Base-by-base conservation (phyloP, 2,888 invertebrate species). In the Acleris holmiana region DNA sequence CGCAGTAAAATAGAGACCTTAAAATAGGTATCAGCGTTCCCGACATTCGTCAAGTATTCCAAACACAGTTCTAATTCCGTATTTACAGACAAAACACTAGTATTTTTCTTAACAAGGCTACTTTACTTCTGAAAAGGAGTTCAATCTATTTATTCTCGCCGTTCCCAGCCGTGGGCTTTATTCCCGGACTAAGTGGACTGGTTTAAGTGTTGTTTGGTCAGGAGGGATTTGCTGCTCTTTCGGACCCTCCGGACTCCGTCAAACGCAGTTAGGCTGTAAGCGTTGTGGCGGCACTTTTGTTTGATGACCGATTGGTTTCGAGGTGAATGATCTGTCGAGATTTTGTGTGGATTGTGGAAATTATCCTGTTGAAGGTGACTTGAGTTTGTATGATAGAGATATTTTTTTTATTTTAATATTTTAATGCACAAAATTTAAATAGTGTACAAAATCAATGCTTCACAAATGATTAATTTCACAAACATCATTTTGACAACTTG, bases 151-250 rank as follows among this genome's bases (percentile, higher is more conserved):
- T 89, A 85, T 83, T 82, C 80, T 84, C 75, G 76, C 77, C 78
- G 72, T 77, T 77, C 73, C 67, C 73, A 57, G 73, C 70, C 76
- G 76, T 76, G 74, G 77, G 76, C 82, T 85, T 86, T 86, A 79
- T 84, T 84, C 81, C 80, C 78, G 75, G 77, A 80, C 76, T 88
- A 90, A 91, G 91, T 89, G 90, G 88, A 88, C 91, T 85, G 81
- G 80, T 88, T 89, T 86, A 82, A 90, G 90, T 88, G 86, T 79
- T 90, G 85, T 91, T 91, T 91, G 91, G 89, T 80, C 87, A 88
- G 85, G 75, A 84, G 85, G 86, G 91, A 90, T 91, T 90, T 88
- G 88, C 88, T 89, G 91, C 90, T 89, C 90, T 86, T 89, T 91
- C 85, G 77, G 78, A 72, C 83, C 83, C 81, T 83, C 78, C 80